Evolutionary conservation across 2,797 vertebrate species (phyloP), one percentile per base, ranked within the genome.

Genomic region (Darevskia nairensis): DNA sequence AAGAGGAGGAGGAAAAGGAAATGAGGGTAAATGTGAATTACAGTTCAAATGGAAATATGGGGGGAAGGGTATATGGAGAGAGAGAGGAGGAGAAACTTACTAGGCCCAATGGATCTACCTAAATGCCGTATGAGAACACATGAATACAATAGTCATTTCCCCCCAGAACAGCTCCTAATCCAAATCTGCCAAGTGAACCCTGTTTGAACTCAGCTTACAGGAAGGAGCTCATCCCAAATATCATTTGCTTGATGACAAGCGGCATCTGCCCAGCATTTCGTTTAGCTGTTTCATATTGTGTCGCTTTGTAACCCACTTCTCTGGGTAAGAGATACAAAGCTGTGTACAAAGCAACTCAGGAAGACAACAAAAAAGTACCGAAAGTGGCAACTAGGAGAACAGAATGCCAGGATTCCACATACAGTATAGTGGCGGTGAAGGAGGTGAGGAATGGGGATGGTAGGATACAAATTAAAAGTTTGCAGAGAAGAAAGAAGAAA

Each of bases 341-440:
- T 13, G 35, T 50, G 41, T 35, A 35, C 21, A 27, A 23, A 50
- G 10, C 17, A 41, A 85, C 11, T 79, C 46, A 74, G 6, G 32
- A 19, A 39, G 32, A 74, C 71, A 35, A 19, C 32, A 61, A 84
- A 75, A 84, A 75, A 1, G n/a, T 27, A 64, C 76, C 5, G 13
- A 32, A 75, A 76, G 19, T 66, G 17, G 41, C 25, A 76, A 64
- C 55, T 76, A 8, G 17, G 72, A 80, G 55, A 44, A 61, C 27
- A 32, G 71, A 64, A 64, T 32, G 27, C 4, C 29, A 87, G 39
- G 19, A 64, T 19, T 87, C 29, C 41, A 27, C 41, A 75, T 8
- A 15, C 0, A 46, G 11, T 25, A 15, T 1, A 46, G 11, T 25
- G 5, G 46, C 21, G 5, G 4, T n/a, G 0, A 55, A 41, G n/a